These are phyloP conservation scores for Lasius platythorax DNA, from an alignment of 2,888 invertebrate genomes.

Conservation along the genomic window DNA sequence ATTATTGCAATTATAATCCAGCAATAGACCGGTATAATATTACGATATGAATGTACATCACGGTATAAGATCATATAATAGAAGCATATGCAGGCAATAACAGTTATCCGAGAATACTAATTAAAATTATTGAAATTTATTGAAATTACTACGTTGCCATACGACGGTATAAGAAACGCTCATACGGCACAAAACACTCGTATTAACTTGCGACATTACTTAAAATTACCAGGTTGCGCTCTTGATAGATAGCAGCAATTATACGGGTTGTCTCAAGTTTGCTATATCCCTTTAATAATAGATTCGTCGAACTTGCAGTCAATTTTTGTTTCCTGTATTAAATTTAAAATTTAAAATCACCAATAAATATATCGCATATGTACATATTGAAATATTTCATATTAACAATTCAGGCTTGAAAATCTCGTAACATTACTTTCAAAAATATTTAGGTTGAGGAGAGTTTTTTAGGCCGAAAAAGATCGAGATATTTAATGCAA, in stretches of 20 bases:
- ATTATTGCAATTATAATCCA: conserved; percentile 44
- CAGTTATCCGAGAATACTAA: conserved; percentile 44
- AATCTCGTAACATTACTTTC: background rate
- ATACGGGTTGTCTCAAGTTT: conserved; percentile 39
- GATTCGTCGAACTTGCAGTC: conserved; percentile 38
- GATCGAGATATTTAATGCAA: background rate
- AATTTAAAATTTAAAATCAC: conserved; percentile 27
- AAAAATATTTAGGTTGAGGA: background rate
- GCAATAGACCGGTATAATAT: conserved; percentile 35
- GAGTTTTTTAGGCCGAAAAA: background rate
- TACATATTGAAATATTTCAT: background rate
- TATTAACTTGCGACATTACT: conserved; percentile 54
- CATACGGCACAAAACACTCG: conserved; percentile 39
- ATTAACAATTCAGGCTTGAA: conserved; percentile 6
- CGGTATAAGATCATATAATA: conserved; percentile 47
- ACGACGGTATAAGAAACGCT: conserved; percentile 39
- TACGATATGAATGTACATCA: conserved; percentile 39
- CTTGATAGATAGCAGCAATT: conserved; percentile 51
- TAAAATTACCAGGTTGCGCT: conserved; percentile 53
- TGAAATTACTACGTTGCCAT: conserved; percentile 35
- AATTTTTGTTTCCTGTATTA: conserved; percentile 5
- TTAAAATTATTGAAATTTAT: conserved; percentile 57
- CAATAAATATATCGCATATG: background rate
- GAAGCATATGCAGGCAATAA: conserved; percentile 26
- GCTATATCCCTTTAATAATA: conserved; percentile 41